A percentile compares a stretch with the other conserved stretches of the same genome.
phyloP scores from a whole-genome alignment of 2,113 vertebrate species.

The Misgurnus anguillicaudatus region DNA sequence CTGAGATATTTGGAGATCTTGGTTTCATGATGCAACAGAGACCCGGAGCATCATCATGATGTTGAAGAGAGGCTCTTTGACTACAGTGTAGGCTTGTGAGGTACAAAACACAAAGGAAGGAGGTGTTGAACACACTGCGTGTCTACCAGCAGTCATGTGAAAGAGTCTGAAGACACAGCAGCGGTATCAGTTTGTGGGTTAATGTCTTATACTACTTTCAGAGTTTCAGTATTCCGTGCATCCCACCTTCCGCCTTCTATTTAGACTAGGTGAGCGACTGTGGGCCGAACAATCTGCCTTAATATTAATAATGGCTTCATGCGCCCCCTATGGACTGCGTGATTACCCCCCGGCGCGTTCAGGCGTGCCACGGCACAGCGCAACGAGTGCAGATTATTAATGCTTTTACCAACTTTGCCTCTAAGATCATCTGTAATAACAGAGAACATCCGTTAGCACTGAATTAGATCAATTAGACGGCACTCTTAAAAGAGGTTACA shows the following conservation, averaged over 20 bases:
- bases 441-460: slow-evolving; percentile 56
- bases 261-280: slow-evolving; percentile 44
- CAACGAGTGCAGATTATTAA: slow-evolving; percentile 54
- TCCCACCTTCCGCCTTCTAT: slow-evolving; percentile 47
- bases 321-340: slow-evolving; percentile 56
- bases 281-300: slow-evolving; percentile 53
- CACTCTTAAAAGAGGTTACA: slow-evolving; percentile 60
- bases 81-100: slow-evolving; percentile 9
- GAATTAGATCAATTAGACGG: slow-evolving; percentile 62
- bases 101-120: slow-evolving; percentile 9
- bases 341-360: slow-evolving; percentile 44
- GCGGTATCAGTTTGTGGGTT: slow-evolving; percentile 16
- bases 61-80: neutral
- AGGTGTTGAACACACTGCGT: neutral
- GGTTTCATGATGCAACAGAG: slow-evolving; percentile 10
- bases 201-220: slow-evolving; percentile 31
- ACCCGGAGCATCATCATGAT: neutral
- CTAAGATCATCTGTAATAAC: slow-evolving; percentile 61
- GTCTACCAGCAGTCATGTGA: neutral
- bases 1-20: slow-evolving; percentile 29
- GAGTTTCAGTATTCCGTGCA: slow-evolving; percentile 23
- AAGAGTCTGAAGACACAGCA: neutral
- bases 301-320: slow-evolving; percentile 58
- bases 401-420: slow-evolving; percentile 58
- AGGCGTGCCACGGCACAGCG: slow-evolving; percentile 36